Evolutionary conservation across 1,140 invertebrate genomes (phyloP).

Genomic region (Papilio polytes): DNA sequence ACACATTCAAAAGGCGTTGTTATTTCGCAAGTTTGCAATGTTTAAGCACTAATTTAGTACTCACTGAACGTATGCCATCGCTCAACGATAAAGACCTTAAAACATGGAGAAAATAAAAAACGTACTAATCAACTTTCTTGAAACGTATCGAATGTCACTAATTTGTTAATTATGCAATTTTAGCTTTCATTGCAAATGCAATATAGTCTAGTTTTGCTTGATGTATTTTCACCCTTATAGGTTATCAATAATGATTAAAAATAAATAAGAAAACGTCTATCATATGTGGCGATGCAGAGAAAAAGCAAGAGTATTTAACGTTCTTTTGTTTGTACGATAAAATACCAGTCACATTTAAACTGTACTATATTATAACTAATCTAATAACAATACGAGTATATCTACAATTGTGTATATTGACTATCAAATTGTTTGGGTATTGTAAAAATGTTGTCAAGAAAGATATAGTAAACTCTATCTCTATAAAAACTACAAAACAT

Average conservation of each 20-base stretch:
- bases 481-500: too few species aligned
- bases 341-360: not conserved
- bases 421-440: too few species aligned
- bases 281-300: not conserved
- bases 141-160: constrained; percentile 27
- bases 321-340: not conserved
- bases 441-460: not conserved
- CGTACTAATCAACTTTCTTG: constrained; percentile 34
- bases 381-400: not conserved
- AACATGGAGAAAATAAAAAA: constrained; percentile 33
- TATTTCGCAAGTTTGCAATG: constrained; percentile 57
- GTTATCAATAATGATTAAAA: not conserved
- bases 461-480: too few species aligned
- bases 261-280: not conserved
- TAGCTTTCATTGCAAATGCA: not conserved
- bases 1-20: constrained; percentile 53
- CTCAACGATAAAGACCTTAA: constrained; percentile 46
- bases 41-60: constrained; percentile 55
- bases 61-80: constrained; percentile 40
- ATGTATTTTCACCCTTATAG: not conserved
- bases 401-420: not conserved
- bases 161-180: not conserved
- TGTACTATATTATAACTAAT: not conserved
- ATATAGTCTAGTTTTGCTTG: constrained; percentile 3
- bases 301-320: not conserved